These are phyloP conservation scores for Macrosteles quadrilineatus DNA, from an alignment of 1,140 invertebrate genomes.

Conservation along the genomic window DNA sequence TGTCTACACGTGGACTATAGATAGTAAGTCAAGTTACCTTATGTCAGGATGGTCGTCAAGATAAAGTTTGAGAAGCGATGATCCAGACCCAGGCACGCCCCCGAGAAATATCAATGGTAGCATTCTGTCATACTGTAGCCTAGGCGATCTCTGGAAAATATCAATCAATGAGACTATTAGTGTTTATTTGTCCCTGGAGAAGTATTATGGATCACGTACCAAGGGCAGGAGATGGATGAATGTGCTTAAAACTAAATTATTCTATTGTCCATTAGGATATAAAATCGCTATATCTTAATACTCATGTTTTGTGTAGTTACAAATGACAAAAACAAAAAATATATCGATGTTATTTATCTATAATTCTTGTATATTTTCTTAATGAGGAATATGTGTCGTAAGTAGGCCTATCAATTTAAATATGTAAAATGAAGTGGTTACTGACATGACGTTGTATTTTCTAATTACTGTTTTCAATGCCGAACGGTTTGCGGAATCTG, in stretches of 20 bases:
- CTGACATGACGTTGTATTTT: background rate
- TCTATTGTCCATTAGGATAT: background rate
- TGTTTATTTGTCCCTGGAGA: background rate
- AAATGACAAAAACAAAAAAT: too few species aligned
- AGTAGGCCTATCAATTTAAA: too few species aligned
- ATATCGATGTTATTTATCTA: too few species aligned
- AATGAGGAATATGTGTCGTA: too few species aligned
- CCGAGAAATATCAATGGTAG: slow-evolving; percentile 97
- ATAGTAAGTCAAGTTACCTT: too few species aligned
- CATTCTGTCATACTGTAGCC: slow-evolving; percentile 74
- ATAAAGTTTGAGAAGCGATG: slow-evolving; percentile 96
- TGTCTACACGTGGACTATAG: too few species aligned
- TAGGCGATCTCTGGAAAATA: slow-evolving; percentile 61
- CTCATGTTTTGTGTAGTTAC: background rate
- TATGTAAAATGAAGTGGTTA: too few species aligned
- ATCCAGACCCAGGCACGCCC: slow-evolving; percentile 94
- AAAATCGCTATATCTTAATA: background rate
- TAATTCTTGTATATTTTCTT: too few species aligned
- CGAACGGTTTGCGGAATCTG: background rate
- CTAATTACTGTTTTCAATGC: background rate
- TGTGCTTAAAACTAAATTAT: background rate
- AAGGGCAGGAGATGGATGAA: background rate
- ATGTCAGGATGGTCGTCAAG: slow-evolving; percentile 97
- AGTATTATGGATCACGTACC: background rate
- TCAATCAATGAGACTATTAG: slow-evolving; percentile 60